phyloP scores from a whole-genome alignment of 2,797 vertebrate genomes.

The Cyprinodon diabolis region DNA sequence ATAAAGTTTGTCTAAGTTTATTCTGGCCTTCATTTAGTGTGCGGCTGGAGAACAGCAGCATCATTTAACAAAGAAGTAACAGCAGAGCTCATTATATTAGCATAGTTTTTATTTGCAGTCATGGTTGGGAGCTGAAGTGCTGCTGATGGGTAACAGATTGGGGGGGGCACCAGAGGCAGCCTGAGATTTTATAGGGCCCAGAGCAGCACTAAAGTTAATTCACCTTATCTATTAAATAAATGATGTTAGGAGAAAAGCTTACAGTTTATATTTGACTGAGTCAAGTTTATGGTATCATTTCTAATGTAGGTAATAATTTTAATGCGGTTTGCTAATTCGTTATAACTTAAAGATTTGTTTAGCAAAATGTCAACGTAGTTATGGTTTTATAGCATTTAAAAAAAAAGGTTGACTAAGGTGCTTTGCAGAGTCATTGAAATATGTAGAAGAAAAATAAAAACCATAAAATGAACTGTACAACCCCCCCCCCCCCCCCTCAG shows the following conservation, averaged over 20 bases:
- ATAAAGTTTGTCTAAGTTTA: too few species aligned
- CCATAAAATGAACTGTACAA: too few species aligned
- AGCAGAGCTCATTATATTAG: too few species aligned
- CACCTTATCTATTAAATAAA: background rate
- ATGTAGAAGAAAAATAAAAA: background rate
- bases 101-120: too few species aligned
- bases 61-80: conserved; percentile 29
- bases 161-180: conserved; percentile 47
- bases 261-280: background rate
- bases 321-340: background rate
- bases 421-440: background rate
- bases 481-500: too few species aligned
- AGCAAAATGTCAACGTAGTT: background rate
- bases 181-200: background rate
- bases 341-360: background rate
- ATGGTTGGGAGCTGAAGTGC: conserved; percentile 61
- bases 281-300: background rate
- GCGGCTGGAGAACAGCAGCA: too few species aligned
- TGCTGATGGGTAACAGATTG: conserved; percentile 68
- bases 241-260: background rate
- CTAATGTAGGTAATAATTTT: background rate
- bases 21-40: too few species aligned
- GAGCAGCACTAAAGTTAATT: background rate
- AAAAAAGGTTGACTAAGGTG: background rate
- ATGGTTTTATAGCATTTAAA: background rate